Evolutionary conservation across 2,113 vertebrate species (phyloP).

Genomic region (Albula goreensis): DNA sequence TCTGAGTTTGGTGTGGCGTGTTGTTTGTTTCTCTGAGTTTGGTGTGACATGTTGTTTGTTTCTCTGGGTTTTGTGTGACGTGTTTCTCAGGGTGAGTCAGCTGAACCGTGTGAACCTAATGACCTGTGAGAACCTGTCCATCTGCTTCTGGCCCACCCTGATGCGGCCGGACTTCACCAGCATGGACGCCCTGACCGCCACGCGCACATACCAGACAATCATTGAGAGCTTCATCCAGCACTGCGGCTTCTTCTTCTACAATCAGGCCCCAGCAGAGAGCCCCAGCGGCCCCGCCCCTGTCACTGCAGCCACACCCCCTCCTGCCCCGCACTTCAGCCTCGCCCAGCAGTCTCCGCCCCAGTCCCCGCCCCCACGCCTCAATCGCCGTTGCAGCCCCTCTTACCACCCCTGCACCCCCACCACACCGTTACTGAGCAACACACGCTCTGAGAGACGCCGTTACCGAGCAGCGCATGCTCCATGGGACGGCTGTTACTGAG

Average conservation of each 20-base stretch:
- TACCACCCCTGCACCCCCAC: slow-evolving; percentile 67
- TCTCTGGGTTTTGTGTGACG: neutral
- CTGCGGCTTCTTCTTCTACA: slow-evolving; percentile 90
- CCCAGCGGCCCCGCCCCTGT: slow-evolving; percentile 63
- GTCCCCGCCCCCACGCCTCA: slow-evolving; percentile 80
- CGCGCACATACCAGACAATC: slow-evolving; percentile 94
- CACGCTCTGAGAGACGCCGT: slow-evolving; percentile 73
- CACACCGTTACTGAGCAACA: slow-evolving; percentile 79
- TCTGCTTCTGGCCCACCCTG: slow-evolving; percentile 95
- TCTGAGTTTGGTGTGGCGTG: neutral
- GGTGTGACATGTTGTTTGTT: neutral
- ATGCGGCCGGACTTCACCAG: slow-evolving; percentile 93
- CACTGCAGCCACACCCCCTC: slow-evolving; percentile 32
- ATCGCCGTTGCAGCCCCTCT: slow-evolving; percentile 75
- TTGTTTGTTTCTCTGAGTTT: too few relatives aligned
- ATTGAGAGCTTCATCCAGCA: slow-evolving; percentile 96
- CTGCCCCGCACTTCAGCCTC: slow-evolving; percentile 53
- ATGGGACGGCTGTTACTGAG: too few relatives aligned
- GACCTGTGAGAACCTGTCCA: slow-evolving; percentile 95
- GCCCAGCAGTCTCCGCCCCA: slow-evolving; percentile 67
- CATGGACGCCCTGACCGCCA: slow-evolving; percentile 91
- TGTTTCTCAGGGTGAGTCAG: slow-evolving; percentile 80
- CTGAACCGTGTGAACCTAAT: slow-evolving; percentile 86
- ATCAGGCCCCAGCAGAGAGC: slow-evolving; percentile 76
- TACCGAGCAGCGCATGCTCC: too few relatives aligned